Base-by-base conservation (phyloP, 2,888 invertebrate genomes). In the Nomada fucata region DNA sequence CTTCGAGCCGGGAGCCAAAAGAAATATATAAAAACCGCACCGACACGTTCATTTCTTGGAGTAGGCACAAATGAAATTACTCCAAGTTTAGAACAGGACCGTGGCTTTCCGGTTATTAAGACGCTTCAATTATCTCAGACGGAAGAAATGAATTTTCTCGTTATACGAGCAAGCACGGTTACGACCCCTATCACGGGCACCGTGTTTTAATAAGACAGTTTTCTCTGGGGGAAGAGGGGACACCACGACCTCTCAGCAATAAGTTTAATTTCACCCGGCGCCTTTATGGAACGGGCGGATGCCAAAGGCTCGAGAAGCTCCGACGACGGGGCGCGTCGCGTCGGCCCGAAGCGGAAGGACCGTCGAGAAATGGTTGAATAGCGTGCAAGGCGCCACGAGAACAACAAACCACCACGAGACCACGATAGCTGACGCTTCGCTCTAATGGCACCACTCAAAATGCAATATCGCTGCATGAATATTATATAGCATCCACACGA, bases 391-490 rank as follows among this genome's bases (percentile, higher is more conserved):
- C 85, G 74, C 76, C 81, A 81, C 79, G 87, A 89, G 90, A 89
- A 90, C 89, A 89, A 90, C 88, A 89, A 89, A 89, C 89, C 84
- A 83, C 85, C 83, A 85, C 82, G 82, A 81, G 83, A 87, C 85
- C 88, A 75, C 88, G 86, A 87, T 86, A 86, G 87, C 88, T 89
- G 89, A 87, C 84, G 86, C 85, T 84, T 63, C 78, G 78, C 88
- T 87, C 91, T 92, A 92, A 92, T 92, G 91, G 92, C 88, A 89
- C 89, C 90, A 91, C 92, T 92, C 91, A 91, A 92, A 91, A 91
- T 91, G 92, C 92, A 92, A 92, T 92, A 92, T 92, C 89, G 89
- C 85, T 83, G 88, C 91, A 92, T 92, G 92, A 92, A 92, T 93
- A 92, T 92, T 92, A 90, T 91, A 91, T 91, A 89, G 85, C 87